phyloP scores from a whole-genome alignment of 1,140 invertebrate genomes.

The Drosophila watanabei region DNA sequence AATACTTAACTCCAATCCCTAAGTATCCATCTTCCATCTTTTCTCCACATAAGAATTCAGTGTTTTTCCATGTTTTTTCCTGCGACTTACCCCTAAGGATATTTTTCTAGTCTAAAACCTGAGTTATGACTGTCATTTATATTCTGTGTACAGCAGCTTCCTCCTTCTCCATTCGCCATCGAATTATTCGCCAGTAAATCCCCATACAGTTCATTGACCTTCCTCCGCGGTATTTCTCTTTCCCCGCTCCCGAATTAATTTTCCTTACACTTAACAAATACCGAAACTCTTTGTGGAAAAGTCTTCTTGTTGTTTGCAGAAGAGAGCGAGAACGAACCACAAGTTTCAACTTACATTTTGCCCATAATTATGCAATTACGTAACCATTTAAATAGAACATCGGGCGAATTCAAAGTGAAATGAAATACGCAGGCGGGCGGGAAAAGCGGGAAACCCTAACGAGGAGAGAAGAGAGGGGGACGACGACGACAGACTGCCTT shows the following conservation, averaged over 20 bases:
- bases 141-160: slow-evolving; percentile 19
- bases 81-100: not conserved
- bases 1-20: not conserved
- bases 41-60: not conserved
- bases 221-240: not conserved
- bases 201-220: slow-evolving; percentile 39
- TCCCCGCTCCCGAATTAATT: slow-evolving; percentile 19
- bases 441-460: slow-evolving; percentile 9
- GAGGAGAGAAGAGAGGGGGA: not conserved
- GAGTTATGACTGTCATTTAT: slow-evolving; percentile 37
- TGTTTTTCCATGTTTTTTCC: not conserved
- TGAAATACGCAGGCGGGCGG: slow-evolving; percentile 55
- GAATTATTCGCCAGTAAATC: slow-evolving; percentile 10
- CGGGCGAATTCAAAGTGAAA: slow-evolving; percentile 68
- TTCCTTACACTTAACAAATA: slow-evolving; percentile 29
- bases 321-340: slow-evolving; percentile 28
- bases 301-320: slow-evolving; percentile 26
- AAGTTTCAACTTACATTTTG: slow-evolving; percentile 62
- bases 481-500: slow-evolving; percentile 45
- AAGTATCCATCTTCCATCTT: slow-evolving; percentile 1
- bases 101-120: slow-evolving; percentile 29
- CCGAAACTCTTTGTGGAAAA: slow-evolving; percentile 38
- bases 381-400: slow-evolving; percentile 83
- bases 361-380: slow-evolving; percentile 83
- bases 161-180: not conserved